phyloP scores from a whole-genome alignment of 2,797 vertebrate genomes.

The Bradypodion ventrale region DNA sequence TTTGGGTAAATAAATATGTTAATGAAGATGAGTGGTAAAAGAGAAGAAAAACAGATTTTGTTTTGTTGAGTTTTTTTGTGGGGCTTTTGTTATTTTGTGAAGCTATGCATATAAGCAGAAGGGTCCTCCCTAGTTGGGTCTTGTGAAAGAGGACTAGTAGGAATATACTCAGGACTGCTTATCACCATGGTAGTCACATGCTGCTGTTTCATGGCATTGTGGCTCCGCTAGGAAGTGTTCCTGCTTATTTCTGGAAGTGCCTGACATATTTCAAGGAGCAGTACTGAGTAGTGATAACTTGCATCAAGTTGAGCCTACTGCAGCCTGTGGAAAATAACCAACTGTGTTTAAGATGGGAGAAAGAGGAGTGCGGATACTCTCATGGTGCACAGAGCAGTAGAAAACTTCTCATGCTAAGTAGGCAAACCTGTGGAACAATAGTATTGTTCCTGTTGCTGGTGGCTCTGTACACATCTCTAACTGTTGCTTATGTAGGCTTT shows the following conservation, averaged over 20 bases:
- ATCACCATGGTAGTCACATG: background rate
- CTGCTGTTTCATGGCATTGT: background rate
- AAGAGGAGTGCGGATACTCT: background rate
- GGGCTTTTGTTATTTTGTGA: background rate
- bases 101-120: accelerated
- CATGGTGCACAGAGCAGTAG: background rate
- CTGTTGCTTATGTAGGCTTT: background rate
- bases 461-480: accelerated
- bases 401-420: background rate
- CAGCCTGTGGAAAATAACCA: background rate
- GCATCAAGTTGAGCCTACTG: background rate
- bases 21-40: background rate
- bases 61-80: background rate
- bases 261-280: background rate
- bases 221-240: no score
- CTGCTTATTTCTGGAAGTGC: no score
- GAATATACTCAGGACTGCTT: background rate
- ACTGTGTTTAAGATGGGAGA: background rate
- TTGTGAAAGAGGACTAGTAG: accelerated
- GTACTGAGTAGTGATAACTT: background rate
- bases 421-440: slow-evolving; percentile 53
- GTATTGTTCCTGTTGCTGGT: background rate
- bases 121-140: accelerated
- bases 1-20: background rate
- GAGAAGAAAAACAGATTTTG: background rate